Conservation (phyloP, 2,113 vertebrate species). For the Spheniscus mendiculus region DNA sequence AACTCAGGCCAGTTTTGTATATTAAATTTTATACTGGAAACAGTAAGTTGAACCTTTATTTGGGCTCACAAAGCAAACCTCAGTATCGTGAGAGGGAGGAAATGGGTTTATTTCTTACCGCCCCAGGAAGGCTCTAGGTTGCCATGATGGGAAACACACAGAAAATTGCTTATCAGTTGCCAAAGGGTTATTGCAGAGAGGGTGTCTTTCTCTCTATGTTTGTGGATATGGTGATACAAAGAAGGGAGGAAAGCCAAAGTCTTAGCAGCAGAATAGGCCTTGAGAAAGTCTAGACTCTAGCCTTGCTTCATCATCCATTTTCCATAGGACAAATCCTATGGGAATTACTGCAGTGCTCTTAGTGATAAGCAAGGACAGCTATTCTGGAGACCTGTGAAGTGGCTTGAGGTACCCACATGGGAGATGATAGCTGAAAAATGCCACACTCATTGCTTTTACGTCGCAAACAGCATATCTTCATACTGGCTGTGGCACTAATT, state of each 20-base stretch:
- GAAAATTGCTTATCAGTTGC: not conserved
- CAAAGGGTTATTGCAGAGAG: not conserved
- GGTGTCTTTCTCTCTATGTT: not conserved
- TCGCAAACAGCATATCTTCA: not conserved
- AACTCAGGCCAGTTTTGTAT: not conserved
- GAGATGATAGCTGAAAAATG: not conserved
- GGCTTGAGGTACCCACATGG: not conserved
- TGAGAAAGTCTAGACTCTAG: not conserved
- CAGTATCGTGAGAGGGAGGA: not conserved
- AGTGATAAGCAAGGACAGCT: not conserved
- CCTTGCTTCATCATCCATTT: not conserved
- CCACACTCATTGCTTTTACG: not conserved
- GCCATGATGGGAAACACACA: not conserved
- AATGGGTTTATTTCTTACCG: not conserved
- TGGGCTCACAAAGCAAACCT: not conserved
- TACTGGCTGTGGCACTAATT: not conserved
- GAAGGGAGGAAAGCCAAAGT: not conserved
- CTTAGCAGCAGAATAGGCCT: not conserved
- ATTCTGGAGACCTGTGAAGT: not conserved
- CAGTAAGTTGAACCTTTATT: not conserved
- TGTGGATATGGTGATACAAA: not conserved
- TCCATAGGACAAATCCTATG: not conserved
- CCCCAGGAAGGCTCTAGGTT: not conserved
- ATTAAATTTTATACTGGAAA: not conserved
- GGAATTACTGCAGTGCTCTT: not conserved